Percentiles rank a stretch among this genome's conserved stretches.
These are phyloP conservation scores for Bryconaethiops microstoma DNA, from an alignment of 2,797 vertebrate species.

Conservation along the genomic window DNA sequence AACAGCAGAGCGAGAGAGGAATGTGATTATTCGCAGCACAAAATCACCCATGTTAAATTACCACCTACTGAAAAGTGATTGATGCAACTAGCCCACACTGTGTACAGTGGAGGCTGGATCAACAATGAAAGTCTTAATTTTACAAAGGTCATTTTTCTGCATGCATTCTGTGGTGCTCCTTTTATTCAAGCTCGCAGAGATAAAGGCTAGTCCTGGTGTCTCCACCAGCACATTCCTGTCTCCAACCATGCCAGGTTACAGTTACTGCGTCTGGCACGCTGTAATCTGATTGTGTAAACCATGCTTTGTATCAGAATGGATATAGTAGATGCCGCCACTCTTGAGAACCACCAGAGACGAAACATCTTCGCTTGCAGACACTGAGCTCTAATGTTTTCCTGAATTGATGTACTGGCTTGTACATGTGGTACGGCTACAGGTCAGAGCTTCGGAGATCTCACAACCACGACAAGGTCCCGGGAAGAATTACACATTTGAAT, in stretches of 20 bases:
- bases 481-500: not conserved
- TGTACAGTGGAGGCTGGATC: conserved; percentile 9
- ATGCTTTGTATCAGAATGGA: not conserved
- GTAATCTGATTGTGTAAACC: conserved; percentile 11
- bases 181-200: conserved; percentile 16
- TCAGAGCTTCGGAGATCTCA: conserved; percentile 8
- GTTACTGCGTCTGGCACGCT: conserved; percentile 14
- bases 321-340: not conserved
- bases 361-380: not conserved
- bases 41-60: conserved; percentile 32
- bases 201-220: not conserved
- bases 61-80: conserved; percentile 18
- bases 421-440: conserved; percentile 19
- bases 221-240: conserved; percentile 16
- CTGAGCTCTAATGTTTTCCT: not conserved
- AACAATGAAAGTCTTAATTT: conserved; percentile 28
- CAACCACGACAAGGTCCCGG: not conserved
- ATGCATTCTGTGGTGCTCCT: not conserved
- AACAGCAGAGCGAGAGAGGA: not conserved
- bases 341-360: not conserved
- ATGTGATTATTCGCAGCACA: conserved; percentile 22
- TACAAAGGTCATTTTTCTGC: conserved; percentile 22
- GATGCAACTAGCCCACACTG: conserved; percentile 19
- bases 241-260: conserved; percentile 21
- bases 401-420: conserved; percentile 11